Evolutionary conservation across 2,888 invertebrate species (phyloP).

Genomic region (Nasonovia ribisnigri): DNA sequence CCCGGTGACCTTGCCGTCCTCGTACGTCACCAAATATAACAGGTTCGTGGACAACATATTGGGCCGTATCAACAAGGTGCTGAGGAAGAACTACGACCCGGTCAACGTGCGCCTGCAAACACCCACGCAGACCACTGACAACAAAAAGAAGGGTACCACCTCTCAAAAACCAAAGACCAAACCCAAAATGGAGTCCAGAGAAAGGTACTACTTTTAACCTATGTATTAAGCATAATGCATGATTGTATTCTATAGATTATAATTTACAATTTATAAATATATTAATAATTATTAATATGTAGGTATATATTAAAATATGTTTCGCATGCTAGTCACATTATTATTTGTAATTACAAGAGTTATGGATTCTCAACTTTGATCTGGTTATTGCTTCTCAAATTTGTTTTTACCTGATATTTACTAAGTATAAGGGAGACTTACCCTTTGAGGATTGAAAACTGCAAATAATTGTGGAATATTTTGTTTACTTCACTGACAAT

Average conservation of each 20-base stretch:
- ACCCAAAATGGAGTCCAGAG: constrained; percentile 63
- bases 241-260: neutral
- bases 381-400: too few species aligned
- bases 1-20: constrained; percentile 74
- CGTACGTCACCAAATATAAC: constrained; percentile 86
- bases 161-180: constrained; percentile 64
- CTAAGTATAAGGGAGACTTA: too few species aligned
- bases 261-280: neutral
- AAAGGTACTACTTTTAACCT: constrained; percentile 4
- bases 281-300: neutral
- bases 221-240: neutral
- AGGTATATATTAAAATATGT: neutral
- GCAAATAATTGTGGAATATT: too few species aligned
- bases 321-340: neutral
- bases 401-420: too few species aligned
- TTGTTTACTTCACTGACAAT: too few species aligned
- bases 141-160: constrained; percentile 70
- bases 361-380: neutral
- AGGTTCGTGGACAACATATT: constrained; percentile 87
- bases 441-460: too few species aligned
- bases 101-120: constrained; percentile 81
- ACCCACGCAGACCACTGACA: constrained; percentile 71
- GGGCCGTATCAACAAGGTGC: constrained; percentile 83
- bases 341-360: neutral
- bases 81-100: constrained; percentile 85